Evolutionary conservation across 2,113 vertebrate genomes (phyloP), one percentile per base, ranked within the genome.

Genomic region (Scomber scombrus): DNA sequence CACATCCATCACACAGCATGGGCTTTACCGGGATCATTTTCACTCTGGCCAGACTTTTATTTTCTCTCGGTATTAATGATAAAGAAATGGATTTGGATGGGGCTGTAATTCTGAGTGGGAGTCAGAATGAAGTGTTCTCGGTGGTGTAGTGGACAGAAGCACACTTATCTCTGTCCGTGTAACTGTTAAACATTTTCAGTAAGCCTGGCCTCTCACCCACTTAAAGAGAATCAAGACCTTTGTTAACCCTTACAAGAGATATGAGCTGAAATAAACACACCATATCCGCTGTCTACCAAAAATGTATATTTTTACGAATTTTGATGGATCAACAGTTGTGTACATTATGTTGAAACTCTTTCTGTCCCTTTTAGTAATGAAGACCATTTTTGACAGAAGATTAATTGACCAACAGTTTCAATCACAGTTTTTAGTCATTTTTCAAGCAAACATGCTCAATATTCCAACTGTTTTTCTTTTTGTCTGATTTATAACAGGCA

Each of bases 1-100:
- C 72, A 73, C 85, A 91, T 93, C 66, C 78, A 88, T 91, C 88
- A 90, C 71, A 73, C 11, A 19, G 74, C 11, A 5, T 40, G 10
- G n/a, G 54, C 57, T 78, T 69, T 45, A 55, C 21, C 4, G 31
- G 75, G 79, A 78, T 84, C 84, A 29, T 81, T 79, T 78, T 78
- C 62, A 75, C 77, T 74, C 31, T 34, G 65, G 61, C 56, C 23
- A 61, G 84, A 74, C 80, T 56, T 72, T 81, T 81, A 79, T 88
- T 82, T 84, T 82, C 68, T 67, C 74, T 47, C 58, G 23, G 49
- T 21, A 52, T 85, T 85, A 82, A 82, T 79, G 71, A 76, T 9
- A 15, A 61, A 78, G 67, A 15, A 49, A 75, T 76, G 21, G 68
- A 63, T 68, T 84, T 73, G 54, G 19, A 85, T 34, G 43, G 47